Evolutionary conservation across 2,797 vertebrate species (phyloP), one percentile per base, ranked within the genome.

Genomic region (Gila robusta): DNA sequence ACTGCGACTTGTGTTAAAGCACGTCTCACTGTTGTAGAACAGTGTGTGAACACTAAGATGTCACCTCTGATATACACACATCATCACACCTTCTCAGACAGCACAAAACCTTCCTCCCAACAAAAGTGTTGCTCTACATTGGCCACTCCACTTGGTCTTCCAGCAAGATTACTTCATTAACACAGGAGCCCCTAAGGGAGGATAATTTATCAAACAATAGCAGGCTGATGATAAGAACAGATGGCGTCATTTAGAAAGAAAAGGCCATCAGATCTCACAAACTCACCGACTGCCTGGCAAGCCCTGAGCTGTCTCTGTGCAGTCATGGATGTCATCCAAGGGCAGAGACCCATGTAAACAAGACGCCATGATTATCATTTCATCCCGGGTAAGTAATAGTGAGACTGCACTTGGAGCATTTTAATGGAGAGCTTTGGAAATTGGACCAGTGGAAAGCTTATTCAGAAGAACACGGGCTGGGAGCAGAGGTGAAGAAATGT

Each of bases 61-160:
- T 79, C 70, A 82, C 41, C 39, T 35, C 90, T 89, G 86, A 85
- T 54, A 67, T 72, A 39, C 17, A 23, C 39, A 83, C 67, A 28
- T 79, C 92, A 91, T 82, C 67, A 73, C 84, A 91, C 91, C 91
- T 93, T 92, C 92, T 90, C 89, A 91, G 80, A 90, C 89, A 37
- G 86, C 88, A 91, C 91, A 91, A 88, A 88, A 41, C 89, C 87
- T 89, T 91, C 74, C 69, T 92, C 86, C 91, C 87, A 87, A 70
- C 44, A 82, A 92, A 91, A 70, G 84, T 89, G 89, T 89, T 86
- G 85, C 10, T 85, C 92, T 93, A 92, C 92, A 93, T 84, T 86
- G 87, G 91, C 88, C 89, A 90, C 92, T 92, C 88, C 89, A 91
- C 89, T 83, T 83, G 66, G 14, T 69, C 88, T 82, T 91, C 86